These are phyloP conservation scores for Teleogryllus occipitalis DNA, from an alignment of 1,140 invertebrate species.

Conservation along the genomic window DNA sequence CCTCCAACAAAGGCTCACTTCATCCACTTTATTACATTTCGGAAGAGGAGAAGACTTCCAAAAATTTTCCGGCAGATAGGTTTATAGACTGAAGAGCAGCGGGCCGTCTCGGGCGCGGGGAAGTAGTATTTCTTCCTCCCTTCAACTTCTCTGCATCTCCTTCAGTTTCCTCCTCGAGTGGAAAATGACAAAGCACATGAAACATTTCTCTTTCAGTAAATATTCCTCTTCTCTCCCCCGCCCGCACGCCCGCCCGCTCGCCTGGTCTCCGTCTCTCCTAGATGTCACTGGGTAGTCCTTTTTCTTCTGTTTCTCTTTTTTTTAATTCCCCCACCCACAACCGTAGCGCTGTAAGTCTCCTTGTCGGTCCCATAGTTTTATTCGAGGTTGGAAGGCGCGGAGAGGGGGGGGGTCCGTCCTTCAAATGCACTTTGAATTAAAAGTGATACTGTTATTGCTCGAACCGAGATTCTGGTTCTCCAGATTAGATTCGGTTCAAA, in stretches of 20 bases:
- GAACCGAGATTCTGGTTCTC: not conserved
- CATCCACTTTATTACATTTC: slow-evolving; percentile 5
- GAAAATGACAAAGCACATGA: slow-evolving; percentile 7
- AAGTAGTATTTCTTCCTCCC: not conserved
- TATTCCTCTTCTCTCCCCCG: slow-evolving; percentile 10
- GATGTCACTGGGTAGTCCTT: not conserved
- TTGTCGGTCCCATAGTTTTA: not conserved
- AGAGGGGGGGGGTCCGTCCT: not conserved
- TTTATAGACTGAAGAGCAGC: not conserved
- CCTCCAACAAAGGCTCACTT: not conserved
- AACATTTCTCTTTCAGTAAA: slow-evolving; percentile 10
- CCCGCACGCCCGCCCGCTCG: no score
- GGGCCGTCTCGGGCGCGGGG: not conserved
- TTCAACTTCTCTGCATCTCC: no score
- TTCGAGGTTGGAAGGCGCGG: not conserved
- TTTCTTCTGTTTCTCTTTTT: not conserved
- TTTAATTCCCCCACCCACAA: not conserved
- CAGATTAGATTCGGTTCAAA: not conserved
- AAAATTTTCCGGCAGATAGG: slow-evolving; percentile 4
- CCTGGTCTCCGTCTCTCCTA: not conserved
- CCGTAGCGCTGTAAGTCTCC: not conserved
- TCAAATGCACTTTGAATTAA: slow-evolving; percentile 5
- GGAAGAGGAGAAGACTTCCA: not conserved
- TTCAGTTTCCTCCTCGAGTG: not conserved
- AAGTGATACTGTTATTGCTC: not conserved